Conservation (phyloP, 2,797 vertebrate genomes). For the Platyrinchus mystaceus region DNA sequence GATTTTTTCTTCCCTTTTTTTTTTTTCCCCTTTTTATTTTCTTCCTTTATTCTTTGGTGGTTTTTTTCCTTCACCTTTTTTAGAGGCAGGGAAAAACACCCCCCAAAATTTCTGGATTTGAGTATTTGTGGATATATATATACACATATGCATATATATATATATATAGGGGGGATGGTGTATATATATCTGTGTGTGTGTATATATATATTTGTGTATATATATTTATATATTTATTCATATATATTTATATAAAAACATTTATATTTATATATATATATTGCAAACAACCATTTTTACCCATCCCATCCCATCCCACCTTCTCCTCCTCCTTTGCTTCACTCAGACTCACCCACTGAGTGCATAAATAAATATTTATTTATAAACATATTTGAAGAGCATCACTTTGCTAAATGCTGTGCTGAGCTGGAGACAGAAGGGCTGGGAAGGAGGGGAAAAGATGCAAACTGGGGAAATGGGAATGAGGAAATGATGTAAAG, state of each 20-base stretch:
- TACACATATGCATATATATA: too few species aligned
- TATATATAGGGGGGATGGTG: too few species aligned
- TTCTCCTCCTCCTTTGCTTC: not conserved
- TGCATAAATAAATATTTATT: rapidly evolving
- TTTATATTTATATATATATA: too few species aligned
- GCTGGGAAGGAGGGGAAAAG: not conserved
- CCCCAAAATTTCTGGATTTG: not conserved
- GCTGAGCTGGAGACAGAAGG: not conserved
- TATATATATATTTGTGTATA: too few species aligned
- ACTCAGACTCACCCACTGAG: not conserved
- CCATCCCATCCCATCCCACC: not conserved
- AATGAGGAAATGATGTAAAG: not conserved
- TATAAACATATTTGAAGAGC: not conserved
- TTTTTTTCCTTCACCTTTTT: not conserved
- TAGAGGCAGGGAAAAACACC: not conserved
- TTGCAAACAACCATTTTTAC: not conserved
- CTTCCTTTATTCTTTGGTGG: not conserved
- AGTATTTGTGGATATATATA: not conserved
- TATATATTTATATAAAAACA: too few species aligned
- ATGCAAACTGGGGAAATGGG: not conserved
- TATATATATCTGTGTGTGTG: not conserved
- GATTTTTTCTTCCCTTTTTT: not conserved
- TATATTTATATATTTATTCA: too few species aligned
- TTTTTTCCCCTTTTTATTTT: rapidly evolving
- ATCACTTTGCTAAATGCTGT: not conserved